Conservation (phyloP, 2,113 vertebrate genomes). For the Aptenodytes forsteri region DNA sequence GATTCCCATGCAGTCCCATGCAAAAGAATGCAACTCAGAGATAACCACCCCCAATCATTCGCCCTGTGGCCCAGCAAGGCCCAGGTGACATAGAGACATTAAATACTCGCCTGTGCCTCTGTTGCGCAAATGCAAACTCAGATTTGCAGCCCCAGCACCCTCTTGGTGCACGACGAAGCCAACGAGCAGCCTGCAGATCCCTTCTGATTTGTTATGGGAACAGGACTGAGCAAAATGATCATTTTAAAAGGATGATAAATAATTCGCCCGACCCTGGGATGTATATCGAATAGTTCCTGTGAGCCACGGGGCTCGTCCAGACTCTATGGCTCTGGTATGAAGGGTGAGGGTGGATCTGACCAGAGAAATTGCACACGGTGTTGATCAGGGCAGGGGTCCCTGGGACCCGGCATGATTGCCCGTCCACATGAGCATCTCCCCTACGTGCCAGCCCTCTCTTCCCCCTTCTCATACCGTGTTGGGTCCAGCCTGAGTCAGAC, state of each 20-base stretch:
- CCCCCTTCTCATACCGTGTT: neutral
- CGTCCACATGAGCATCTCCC: accelerated
- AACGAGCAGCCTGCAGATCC: neutral
- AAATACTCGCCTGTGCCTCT: neutral
- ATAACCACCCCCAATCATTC: neutral
- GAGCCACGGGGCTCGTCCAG: accelerated
- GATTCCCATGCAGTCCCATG: too few relatives aligned
- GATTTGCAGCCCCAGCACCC: neutral
- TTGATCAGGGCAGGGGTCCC: neutral
- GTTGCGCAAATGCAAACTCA: neutral
- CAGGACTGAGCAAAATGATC: neutral
- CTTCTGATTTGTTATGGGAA: neutral
- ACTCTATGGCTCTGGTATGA: neutral
- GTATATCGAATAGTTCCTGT: accelerated
- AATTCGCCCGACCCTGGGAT: accelerated
- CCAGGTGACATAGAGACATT: neutral
- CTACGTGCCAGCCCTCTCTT: neutral
- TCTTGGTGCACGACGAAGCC: accelerated
- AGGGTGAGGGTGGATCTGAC: neutral
- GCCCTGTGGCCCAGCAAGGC: accelerated
- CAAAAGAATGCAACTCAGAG: neutral
- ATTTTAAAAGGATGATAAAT: neutral
- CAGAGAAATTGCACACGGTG: accelerated
- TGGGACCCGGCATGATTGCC: neutral
- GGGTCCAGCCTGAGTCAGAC: neutral